Base-by-base conservation (phyloP, 1,140 invertebrate species). In the Drosophila santomea region DNA sequence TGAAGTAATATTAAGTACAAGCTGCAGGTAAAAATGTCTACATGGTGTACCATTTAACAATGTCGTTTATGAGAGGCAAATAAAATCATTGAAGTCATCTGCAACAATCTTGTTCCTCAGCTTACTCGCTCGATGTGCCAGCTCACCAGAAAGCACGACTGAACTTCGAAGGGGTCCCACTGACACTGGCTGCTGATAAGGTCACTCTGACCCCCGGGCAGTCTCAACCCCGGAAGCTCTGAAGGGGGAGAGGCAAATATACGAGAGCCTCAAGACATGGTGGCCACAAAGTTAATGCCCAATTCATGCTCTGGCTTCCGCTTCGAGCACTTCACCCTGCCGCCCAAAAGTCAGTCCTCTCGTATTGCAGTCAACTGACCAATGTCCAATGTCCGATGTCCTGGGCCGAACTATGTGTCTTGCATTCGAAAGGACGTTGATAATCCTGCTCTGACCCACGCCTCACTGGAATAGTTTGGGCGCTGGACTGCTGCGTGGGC, bases 201-300 rank as follows among this genome's bases (percentile, higher is more conserved):
- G 56, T 69, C 66, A 55, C 32, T 28, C 41, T 43, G 45, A 10
- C 17, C 43, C 23, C 23, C 20, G 45, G 17, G 56, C 67, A 81
- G 81, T 72, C 78, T n/a, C 15, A 25, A 8, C 25, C 48, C 55
- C 56, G 73, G 55, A 71, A 80, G 56, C 66, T 23, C 45, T 62
- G 54, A 63, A 68, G 77, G 71, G 69, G 67, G 17, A 25, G 56
- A 41, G 41, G 7, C 57, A 73, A 54, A 64, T 55, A 71, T 47
- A 60, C 35, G 14, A 8, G 25, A 15, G 10, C 35, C 4, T 6
- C 39, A 82, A 66, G 75, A 66, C 83, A 79, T 81, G 74, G 51
- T 17, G 36, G 69, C 83, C 83, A 59, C 60, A 88, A 82, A 86
- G 71, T 76, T 79, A 80, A 83, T 88, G 75, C 75, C 79, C 73